Evolutionary conservation across 2,888 invertebrate species (phyloP).

Genomic region (Lissocephala sabroskyi): DNA sequence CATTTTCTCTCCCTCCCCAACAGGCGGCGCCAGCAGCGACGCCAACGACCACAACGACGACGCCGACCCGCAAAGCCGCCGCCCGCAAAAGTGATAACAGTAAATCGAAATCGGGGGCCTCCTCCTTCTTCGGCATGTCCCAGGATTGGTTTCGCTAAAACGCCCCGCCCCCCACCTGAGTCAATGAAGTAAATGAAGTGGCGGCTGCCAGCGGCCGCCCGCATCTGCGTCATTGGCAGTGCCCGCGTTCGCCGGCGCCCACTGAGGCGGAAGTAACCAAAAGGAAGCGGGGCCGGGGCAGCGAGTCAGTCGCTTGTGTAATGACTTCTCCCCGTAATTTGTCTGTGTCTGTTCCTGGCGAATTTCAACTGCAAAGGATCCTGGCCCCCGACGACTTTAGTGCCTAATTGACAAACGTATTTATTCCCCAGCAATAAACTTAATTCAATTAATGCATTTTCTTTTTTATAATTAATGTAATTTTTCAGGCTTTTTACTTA

Average conservation of each 20-base stretch:
- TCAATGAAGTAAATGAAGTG: slow-evolving; percentile 42
- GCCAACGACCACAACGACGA: slow-evolving; percentile 4
- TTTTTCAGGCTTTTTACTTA: background rate
- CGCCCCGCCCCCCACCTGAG: slow-evolving; percentile 2
- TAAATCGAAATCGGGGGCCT: slow-evolving; percentile 79
- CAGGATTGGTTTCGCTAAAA: slow-evolving; percentile 84
- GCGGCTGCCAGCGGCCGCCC: slow-evolving; percentile 24
- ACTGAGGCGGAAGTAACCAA: slow-evolving; percentile 14
- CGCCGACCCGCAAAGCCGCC: slow-evolving; percentile 12
- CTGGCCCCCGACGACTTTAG: too few relatives aligned
- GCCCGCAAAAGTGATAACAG: slow-evolving; percentile 43
- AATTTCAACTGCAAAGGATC: too few relatives aligned
- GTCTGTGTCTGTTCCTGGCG: too few relatives aligned
- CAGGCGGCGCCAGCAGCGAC: slow-evolving; percentile 22
- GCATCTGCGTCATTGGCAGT: background rate
- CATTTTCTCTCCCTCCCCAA: slow-evolving; percentile 20
- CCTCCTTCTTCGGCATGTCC: slow-evolving; percentile 87
- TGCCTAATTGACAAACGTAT: too few relatives aligned
- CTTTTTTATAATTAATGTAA: slow-evolving; percentile 2
- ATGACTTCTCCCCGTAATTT: too few relatives aligned
- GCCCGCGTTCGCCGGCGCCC: slow-evolving; percentile 10
- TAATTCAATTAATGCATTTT: background rate
- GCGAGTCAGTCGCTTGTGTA: too few relatives aligned
- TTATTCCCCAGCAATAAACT: too few relatives aligned
- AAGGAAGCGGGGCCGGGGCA: too few relatives aligned